Percentiles rank a stretch among this genome's conserved stretches.
phyloP scores from a whole-genome alignment of 2,888 invertebrate genomes.

The Diarsia brunnea region DNA sequence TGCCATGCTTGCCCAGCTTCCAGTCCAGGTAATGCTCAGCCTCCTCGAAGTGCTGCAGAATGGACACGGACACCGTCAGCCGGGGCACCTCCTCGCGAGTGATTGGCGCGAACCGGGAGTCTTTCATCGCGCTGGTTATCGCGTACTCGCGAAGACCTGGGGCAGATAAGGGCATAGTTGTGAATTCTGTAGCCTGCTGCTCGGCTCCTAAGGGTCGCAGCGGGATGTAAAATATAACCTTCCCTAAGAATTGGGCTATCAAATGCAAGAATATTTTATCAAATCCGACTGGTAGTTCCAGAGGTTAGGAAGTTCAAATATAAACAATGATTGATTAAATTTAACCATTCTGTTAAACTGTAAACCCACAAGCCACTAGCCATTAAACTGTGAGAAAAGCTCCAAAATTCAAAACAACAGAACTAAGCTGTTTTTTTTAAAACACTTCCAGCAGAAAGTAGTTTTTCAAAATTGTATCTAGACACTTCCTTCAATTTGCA shows the following conservation, averaged over 20 bases:
- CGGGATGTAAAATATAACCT: too few relatives aligned
- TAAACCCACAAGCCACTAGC: not conserved
- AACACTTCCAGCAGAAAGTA: not conserved
- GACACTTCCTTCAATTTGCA: not conserved
- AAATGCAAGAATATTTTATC: not conserved
- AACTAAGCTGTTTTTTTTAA: not conserved
- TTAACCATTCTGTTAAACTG: not conserved
- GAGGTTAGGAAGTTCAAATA: not conserved
- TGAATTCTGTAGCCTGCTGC: not conserved
- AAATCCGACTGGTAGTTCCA: not conserved
- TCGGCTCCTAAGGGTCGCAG: too few relatives aligned
- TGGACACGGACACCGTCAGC: slow-evolving; percentile 98
- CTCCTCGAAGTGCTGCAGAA: slow-evolving; percentile 98
- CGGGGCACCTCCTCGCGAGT: slow-evolving; percentile 97
- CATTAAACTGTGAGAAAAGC: too few relatives aligned
- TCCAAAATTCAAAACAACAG: not conserved
- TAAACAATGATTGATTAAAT: not conserved
- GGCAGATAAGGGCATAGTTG: not conserved
- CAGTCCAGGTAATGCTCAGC: slow-evolving; percentile 98
- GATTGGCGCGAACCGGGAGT: slow-evolving; percentile 99
- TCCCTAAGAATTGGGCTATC: too few relatives aligned
- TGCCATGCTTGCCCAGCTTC: slow-evolving; percentile 99
- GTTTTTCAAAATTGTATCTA: slow-evolving; percentile 1
- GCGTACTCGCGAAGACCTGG: slow-evolving; percentile 98
- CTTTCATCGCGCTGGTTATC: slow-evolving; percentile 99